phyloP scores from a whole-genome alignment of 2,113 vertebrate species.

The Natator depressus region DNA sequence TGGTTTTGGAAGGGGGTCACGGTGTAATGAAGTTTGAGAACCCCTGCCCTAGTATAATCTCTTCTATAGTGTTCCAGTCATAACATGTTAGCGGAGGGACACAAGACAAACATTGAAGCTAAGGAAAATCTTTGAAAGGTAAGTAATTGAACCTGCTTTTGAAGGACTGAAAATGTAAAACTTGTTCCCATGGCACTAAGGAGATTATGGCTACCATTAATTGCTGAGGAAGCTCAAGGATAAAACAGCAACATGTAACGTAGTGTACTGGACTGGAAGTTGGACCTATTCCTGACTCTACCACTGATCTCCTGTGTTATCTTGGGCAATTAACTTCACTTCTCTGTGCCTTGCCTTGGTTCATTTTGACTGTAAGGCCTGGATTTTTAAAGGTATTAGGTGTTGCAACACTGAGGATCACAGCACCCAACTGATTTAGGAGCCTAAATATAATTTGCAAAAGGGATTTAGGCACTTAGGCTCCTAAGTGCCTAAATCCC shows the following conservation, averaged over 20 bases:
- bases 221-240: not conserved
- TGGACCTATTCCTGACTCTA: not conserved
- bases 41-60: not conserved
- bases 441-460: not conserved
- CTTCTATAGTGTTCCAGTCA: not conserved
- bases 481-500: not conserved
- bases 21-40: too few species aligned
- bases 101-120: not conserved
- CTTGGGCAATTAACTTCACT: not conserved
- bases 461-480: not conserved
- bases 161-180: too few species aligned
- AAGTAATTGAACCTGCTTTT: too few species aligned
- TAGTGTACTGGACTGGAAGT: not conserved
- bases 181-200: not conserved
- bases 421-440: not conserved
- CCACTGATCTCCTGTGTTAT: not conserved
- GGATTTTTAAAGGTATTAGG: not conserved
- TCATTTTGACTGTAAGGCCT: not conserved
- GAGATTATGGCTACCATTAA: not conserved
- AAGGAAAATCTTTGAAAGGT: not conserved
- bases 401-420: not conserved
- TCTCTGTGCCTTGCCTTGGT: not conserved
- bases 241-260: not conserved
- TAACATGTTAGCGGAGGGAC: not conserved
- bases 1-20: too few species aligned